These are phyloP conservation scores for Silurus meridionalis DNA, from an alignment of 2,113 vertebrate species.

Conservation along the genomic window DNA sequence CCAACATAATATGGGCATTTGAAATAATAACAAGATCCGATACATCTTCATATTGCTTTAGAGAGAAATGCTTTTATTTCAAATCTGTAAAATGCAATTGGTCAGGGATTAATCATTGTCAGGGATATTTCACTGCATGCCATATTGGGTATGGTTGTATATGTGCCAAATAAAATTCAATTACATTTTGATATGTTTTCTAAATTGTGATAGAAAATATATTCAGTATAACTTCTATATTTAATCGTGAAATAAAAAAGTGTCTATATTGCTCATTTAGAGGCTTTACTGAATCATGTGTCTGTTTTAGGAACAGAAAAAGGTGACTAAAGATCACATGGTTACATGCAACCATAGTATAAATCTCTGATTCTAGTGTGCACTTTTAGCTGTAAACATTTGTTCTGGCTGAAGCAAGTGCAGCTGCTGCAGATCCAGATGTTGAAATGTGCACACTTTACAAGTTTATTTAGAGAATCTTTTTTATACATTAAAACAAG, in stretches of 20 bases:
- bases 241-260: neutral
- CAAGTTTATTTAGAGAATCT: neutral
- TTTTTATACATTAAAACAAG: neutral
- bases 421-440: neutral
- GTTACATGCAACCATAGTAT: neutral
- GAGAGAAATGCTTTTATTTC: neutral
- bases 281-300: neutral
- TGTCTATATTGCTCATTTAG: neutral
- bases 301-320: neutral
- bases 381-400: neutral
- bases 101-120: neutral
- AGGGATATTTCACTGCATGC: neutral
- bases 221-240: neutral
- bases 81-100: neutral
- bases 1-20: neutral
- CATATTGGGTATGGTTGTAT: too few relatives aligned
- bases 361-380: neutral
- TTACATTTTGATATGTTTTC: too few relatives aligned
- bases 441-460: neutral
- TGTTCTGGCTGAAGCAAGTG: neutral
- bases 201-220: too few relatives aligned
- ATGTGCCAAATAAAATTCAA: too few relatives aligned
- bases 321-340: neutral
- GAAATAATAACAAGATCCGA: neutral
- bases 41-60: neutral